These are phyloP conservation scores for Molossus molossus DNA, from an alignment of 2,797 vertebrate genomes.

Conservation along the genomic window DNA sequence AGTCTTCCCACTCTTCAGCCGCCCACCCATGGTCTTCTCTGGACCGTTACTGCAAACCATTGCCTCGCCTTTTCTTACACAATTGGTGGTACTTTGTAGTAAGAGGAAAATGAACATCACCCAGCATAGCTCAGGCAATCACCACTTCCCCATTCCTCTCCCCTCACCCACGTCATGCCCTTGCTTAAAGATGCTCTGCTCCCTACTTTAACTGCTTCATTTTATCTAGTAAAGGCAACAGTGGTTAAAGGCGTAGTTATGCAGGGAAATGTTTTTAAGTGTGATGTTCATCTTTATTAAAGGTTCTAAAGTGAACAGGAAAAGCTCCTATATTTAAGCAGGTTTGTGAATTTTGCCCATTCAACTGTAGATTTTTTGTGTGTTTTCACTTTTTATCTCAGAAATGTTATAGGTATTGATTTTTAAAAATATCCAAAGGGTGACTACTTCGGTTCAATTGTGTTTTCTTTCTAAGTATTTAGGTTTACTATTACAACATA, in stretches of 20 bases:
- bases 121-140: neutral
- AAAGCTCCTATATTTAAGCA: neutral
- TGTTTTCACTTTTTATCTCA: neutral
- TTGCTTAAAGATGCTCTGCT: neutral
- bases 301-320: neutral
- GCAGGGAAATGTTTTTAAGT: neutral
- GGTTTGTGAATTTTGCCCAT: neutral
- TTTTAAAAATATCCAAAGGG: slow-evolving; percentile 35
- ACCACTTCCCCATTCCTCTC: neutral
- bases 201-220: neutral
- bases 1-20: neutral
- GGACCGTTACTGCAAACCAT: neutral
- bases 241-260: neutral
- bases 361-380: neutral
- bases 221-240: neutral
- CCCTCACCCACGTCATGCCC: neutral
- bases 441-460: slow-evolving; percentile 41
- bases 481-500: slow-evolving; percentile 6
- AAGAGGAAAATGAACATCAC: neutral
- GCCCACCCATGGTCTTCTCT: neutral
- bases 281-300: neutral
- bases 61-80: neutral
- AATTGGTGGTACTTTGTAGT: neutral
- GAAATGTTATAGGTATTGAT: slow-evolving; percentile 20
- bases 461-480: slow-evolving; percentile 10